Evolutionary conservation across 2,888 invertebrate genomes (phyloP).

Genomic region (Sarcophaga subvicina): DNA sequence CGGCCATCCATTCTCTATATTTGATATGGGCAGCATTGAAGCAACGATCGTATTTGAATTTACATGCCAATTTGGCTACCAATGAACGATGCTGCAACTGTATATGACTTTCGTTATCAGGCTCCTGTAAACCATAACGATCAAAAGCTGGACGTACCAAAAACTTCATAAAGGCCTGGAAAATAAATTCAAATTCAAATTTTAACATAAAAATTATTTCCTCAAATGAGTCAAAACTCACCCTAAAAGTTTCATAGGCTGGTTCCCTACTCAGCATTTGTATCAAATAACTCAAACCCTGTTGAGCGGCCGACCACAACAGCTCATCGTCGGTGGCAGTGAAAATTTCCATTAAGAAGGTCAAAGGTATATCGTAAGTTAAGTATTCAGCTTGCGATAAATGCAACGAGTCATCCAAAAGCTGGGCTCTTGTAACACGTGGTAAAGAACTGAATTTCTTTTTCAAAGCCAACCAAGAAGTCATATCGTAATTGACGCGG

Average conservation of each 20-base stretch:
- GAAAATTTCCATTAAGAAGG: conserved; percentile 83
- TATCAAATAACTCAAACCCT: conserved; percentile 84
- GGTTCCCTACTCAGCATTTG: conserved; percentile 84
- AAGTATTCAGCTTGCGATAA: conserved; percentile 84
- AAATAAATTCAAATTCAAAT: not conserved
- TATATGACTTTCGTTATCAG: conserved; percentile 82
- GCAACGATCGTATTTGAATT: conserved; percentile 83
- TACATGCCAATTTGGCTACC: conserved; percentile 84
- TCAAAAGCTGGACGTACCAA: conserved; percentile 81
- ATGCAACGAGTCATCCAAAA: conserved; percentile 87
- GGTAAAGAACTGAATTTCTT: conserved; percentile 84
- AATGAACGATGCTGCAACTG: conserved; percentile 83
- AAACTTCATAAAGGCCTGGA: conserved; percentile 81
- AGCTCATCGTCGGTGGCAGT: conserved; percentile 83
- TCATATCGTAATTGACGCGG: conserved; percentile 86
- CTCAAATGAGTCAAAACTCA: conserved; percentile 73
- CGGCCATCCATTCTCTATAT: conserved; percentile 83
- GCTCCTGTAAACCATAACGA: conserved; percentile 82
- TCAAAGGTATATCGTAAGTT: conserved; percentile 84
- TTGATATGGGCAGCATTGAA: conserved; percentile 82
- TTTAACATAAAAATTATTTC: no score
- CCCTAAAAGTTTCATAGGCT: conserved; percentile 85
- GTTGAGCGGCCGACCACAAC: conserved; percentile 84
- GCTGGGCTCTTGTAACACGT: conserved; percentile 85
- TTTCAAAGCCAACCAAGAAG: conserved; percentile 84